Conservation (phyloP, 2,888 invertebrate species). For the Zhengitettix transpicula region DNA sequence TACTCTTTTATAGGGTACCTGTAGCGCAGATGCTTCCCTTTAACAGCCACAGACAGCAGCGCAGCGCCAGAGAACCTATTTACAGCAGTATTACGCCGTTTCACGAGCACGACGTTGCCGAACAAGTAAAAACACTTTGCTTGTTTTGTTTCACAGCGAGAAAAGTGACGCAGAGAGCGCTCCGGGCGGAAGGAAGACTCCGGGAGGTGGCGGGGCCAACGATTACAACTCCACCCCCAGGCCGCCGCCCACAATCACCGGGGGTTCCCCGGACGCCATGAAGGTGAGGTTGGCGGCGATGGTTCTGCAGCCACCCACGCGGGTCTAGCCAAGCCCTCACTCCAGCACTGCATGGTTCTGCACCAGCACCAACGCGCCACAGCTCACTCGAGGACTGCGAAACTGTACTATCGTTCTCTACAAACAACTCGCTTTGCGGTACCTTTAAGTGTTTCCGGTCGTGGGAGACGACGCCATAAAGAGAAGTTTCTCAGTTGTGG, state of each 20-base stretch:
- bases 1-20: too few species aligned
- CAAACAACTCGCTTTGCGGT: too few species aligned
- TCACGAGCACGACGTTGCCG: neutral
- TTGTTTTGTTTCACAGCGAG: conserved; percentile 20
- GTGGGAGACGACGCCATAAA: too few species aligned
- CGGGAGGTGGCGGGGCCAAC: conserved; percentile 42
- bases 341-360: neutral
- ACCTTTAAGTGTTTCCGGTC: too few species aligned
- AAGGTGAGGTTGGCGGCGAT: conserved; percentile 82
- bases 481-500: too few species aligned
- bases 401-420: too few species aligned
- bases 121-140: neutral
- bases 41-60: too few species aligned
- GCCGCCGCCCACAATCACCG: conserved; percentile 22
- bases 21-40: too few species aligned
- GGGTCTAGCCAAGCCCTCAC: conserved; percentile 36
- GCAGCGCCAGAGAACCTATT: too few species aligned
- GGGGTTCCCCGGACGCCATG: conserved; percentile 59
- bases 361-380: too few species aligned
- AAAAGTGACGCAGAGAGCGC: conserved; percentile 24
- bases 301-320: conserved; percentile 77
- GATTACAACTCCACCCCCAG: conserved; percentile 39
- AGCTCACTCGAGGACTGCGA: too few species aligned
- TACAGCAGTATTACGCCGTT: neutral
- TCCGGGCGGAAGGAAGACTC: conserved; percentile 15